Percentiles rank a stretch among this genome's conserved stretches.
Conservation (phyloP, 2,113 vertebrate genomes). For the Fregata magnificens region DNA sequence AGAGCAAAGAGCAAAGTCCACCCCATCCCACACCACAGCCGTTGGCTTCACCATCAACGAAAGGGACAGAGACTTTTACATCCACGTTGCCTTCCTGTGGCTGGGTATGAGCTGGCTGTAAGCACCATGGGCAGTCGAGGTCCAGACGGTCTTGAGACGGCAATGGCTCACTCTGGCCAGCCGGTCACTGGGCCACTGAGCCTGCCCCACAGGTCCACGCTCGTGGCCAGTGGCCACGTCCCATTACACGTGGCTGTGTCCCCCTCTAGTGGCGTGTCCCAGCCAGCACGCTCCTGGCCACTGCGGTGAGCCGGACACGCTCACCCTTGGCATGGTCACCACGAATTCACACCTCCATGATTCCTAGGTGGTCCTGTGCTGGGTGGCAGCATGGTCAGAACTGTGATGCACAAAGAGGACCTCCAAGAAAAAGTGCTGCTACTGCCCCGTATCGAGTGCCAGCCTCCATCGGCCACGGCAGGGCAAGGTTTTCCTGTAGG, state of each 20-base stretch:
- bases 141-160: fast-evolving
- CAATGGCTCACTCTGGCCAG: fast-evolving
- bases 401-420: neutral
- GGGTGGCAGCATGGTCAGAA: neutral
- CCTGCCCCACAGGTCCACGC: neutral
- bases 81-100: fast-evolving
- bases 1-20: neutral
- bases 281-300: neutral
- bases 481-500: neutral
- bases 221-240: neutral
- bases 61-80: neutral
- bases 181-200: fast-evolving
- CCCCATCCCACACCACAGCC: neutral
- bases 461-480: neutral
- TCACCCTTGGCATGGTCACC: neutral
- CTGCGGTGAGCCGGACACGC: fast-evolving
- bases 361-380: fast-evolving
- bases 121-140: neutral
- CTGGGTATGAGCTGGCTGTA: neutral
- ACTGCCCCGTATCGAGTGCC: fast-evolving
- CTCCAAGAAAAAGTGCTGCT: neutral
- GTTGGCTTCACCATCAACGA: neutral
- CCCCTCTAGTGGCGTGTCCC: constrained; percentile 58
- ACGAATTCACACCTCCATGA: fast-evolving
- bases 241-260: constrained; percentile 19